Evolutionary conservation across 1,140 invertebrate species (phyloP).

Genomic region (Drosophila orena): DNA sequence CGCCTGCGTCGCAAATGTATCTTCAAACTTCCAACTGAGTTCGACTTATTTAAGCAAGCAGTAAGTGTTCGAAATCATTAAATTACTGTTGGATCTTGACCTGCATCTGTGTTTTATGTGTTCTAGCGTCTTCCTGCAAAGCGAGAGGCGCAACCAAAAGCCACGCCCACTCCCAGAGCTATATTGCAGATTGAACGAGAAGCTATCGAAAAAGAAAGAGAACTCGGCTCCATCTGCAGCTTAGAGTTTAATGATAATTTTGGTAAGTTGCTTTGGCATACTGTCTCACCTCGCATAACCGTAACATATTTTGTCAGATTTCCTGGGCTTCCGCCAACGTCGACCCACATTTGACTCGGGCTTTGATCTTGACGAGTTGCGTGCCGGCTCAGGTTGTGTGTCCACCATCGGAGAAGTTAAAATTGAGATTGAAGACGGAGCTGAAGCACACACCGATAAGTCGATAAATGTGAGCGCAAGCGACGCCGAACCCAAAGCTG

Average conservation of each 20-base stretch:
- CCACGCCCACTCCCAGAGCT: background rate
- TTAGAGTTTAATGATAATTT: slow-evolving; percentile 53
- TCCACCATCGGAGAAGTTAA: slow-evolving; percentile 16
- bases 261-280: slow-evolving; percentile 23
- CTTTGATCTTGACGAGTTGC: slow-evolving; percentile 45
- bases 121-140: slow-evolving; percentile 40
- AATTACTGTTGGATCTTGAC: background rate
- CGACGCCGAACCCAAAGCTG: background rate
- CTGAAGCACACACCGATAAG: background rate
- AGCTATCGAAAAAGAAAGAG: background rate
- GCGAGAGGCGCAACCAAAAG: slow-evolving; percentile 8
- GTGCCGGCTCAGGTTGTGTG: slow-evolving; percentile 6
- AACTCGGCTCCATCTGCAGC: slow-evolving; percentile 3
- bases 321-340: slow-evolving; percentile 45
- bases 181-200: background rate
- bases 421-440: slow-evolving; percentile 1
- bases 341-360: slow-evolving; percentile 58
- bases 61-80: slow-evolving; percentile 21
- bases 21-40: slow-evolving; percentile 49
- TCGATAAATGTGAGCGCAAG: background rate
- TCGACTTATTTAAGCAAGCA: slow-evolving; percentile 41
- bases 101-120: background rate
- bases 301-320: slow-evolving; percentile 27
- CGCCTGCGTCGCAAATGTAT: slow-evolving; percentile 18
- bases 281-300: no score